Evolutionary conservation across 1,140 invertebrate species (phyloP).

Genomic region (Hesperophylax magnus): DNA sequence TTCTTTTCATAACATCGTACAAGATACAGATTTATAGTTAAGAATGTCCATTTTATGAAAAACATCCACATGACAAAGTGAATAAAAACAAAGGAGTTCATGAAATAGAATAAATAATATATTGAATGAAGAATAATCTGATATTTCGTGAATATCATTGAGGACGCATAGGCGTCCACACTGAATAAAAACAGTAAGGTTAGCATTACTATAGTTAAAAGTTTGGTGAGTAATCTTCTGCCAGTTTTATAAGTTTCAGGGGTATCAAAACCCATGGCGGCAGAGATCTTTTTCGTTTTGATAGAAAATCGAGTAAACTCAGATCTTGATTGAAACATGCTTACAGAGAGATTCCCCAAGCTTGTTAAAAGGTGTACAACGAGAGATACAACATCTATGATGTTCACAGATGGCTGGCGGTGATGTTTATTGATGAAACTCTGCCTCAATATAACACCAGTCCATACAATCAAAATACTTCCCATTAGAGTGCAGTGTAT

Average conservation of each 20-base stretch:
- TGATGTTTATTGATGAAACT: too few species aligned
- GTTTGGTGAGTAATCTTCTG: too few species aligned
- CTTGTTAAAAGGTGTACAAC: neutral
- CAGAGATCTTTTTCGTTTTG: neutral
- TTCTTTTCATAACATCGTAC: neutral
- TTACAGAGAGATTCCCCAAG: neutral
- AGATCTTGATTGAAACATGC: neutral
- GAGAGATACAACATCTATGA: neutral
- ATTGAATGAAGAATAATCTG: too few species aligned
- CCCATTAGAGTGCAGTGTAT: neutral
- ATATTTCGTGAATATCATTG: too few species aligned
- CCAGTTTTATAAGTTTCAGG: too few species aligned
- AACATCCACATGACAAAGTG: neutral
- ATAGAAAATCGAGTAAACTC: neutral
- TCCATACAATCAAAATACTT: too few species aligned
- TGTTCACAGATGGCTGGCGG: too few species aligned
- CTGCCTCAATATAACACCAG: too few species aligned
- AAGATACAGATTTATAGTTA: neutral
- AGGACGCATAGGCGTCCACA: too few species aligned
- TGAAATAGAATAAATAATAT: neutral
- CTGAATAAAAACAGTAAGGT: too few species aligned
- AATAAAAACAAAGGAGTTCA: neutral
- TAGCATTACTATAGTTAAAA: too few species aligned
- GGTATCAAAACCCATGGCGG: too few species aligned
- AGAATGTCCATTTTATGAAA: neutral